phyloP scores from a whole-genome alignment of 2,797 vertebrate species.

The Notamacropus eugenii region DNA sequence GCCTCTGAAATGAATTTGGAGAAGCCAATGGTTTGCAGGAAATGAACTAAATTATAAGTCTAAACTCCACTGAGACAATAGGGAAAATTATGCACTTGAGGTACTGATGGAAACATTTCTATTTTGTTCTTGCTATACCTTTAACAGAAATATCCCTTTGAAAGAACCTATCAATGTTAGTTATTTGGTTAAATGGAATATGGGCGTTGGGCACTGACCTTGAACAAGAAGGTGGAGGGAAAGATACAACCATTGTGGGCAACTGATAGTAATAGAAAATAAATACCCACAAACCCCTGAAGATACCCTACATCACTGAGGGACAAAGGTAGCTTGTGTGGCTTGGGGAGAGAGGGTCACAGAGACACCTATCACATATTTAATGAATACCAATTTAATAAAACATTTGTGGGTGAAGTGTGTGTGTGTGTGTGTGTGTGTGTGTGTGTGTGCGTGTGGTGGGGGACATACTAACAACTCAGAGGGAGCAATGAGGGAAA shows the following conservation, averaged over 20 bases:
- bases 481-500: not conserved
- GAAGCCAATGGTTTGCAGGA: not conserved
- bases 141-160: not conserved
- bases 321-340: not conserved
- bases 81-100: not conserved
- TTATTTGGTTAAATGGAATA: not conserved
- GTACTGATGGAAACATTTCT: not conserved
- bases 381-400: not conserved
- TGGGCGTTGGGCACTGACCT: not conserved
- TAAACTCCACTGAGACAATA: not conserved
- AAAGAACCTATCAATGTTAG: not conserved
- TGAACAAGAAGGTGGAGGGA: not conserved
- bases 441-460: not conserved
- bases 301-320: not conserved
- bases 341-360: not conserved
- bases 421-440: not conserved
- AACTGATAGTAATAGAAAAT: not conserved
- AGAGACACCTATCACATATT: not conserved
- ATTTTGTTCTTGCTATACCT: not conserved
- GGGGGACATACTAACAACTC: not conserved
- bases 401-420: not conserved
- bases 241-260: not conserved
- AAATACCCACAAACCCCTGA: not conserved
- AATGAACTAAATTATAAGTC: not conserved
- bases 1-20: not conserved